These are phyloP conservation scores for Sebastes hubbsi DNA, from an alignment of 2,797 vertebrate species.

Conservation along the genomic window DNA sequence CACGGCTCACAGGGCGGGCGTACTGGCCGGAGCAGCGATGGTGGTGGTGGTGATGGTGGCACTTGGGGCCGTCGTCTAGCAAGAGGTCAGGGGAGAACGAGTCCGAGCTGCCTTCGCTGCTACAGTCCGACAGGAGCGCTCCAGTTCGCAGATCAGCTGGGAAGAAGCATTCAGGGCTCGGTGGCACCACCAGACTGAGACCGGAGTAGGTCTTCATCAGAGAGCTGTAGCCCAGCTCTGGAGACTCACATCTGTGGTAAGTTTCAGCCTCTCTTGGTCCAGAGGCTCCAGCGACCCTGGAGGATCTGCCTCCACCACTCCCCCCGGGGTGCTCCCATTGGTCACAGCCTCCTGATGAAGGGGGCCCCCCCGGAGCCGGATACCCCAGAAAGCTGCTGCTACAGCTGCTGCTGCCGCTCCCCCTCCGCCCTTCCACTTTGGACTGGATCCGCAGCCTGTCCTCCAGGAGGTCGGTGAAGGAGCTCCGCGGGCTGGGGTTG, in stretches of 20 bases:
- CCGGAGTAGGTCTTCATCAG: slow-evolving; percentile 88
- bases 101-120: slow-evolving; percentile 91
- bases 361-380: slow-evolving; percentile 81
- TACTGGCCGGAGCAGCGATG: slow-evolving; percentile 56
- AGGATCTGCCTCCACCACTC: slow-evolving; percentile 62
- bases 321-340: slow-evolving; percentile 81
- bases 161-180: slow-evolving; percentile 87
- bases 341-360: slow-evolving; percentile 82
- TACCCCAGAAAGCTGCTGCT: slow-evolving; percentile 52
- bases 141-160: slow-evolving; percentile 85
- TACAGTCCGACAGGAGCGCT: slow-evolving; percentile 90
- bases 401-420: slow-evolving; percentile 61
- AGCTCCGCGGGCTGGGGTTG: slow-evolving; percentile 84
- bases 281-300: slow-evolving; percentile 39
- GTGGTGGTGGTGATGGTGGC: slow-evolving; percentile 84
- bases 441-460: slow-evolving; percentile 89
- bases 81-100: slow-evolving; percentile 91
- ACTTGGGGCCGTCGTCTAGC: slow-evolving; percentile 88
- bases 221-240: slow-evolving; percentile 89
- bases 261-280: slow-evolving; percentile 81
- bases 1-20: background rate
- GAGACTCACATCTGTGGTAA: slow-evolving; percentile 90
- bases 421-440: slow-evolving; percentile 85
- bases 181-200: slow-evolving; percentile 84
- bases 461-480: slow-evolving; percentile 86